A percentile compares a stretch with the other conserved stretches of the same genome.
Conservation (phyloP, 2,113 vertebrate species). For the Corydoras sp. region DNA sequence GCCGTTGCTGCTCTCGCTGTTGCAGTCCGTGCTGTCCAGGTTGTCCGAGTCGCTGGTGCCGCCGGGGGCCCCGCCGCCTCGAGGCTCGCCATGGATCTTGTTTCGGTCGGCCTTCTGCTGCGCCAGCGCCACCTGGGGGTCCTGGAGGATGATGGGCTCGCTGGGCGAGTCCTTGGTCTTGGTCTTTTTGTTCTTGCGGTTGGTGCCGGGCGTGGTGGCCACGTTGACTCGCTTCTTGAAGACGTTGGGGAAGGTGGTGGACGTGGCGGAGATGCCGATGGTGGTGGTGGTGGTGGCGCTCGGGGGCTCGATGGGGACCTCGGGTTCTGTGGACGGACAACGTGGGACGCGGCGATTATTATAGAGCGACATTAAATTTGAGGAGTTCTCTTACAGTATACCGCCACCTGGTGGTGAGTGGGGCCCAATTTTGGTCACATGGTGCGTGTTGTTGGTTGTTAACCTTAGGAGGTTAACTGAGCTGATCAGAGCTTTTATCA, state of each 20-base stretch:
- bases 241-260: conserved; percentile 87
- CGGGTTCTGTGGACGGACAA: conserved; percentile 67
- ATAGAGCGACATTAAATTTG: too few species aligned
- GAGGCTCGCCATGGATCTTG: conserved; percentile 89
- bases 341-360: too few species aligned
- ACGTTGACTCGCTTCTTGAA: conserved; percentile 94
- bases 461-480: too few species aligned
- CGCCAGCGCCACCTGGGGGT: conserved; percentile 89
- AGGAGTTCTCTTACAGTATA: too few species aligned
- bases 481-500: too few species aligned
- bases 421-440: too few species aligned
- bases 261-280: conserved; percentile 96
- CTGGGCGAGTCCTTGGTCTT: conserved; percentile 93
- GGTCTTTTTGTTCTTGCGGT: conserved; percentile 98
- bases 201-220: conserved; percentile 87
- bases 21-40: conserved; percentile 92
- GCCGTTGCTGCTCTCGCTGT: conserved; percentile 90
- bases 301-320: conserved; percentile 94
- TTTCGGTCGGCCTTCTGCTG: conserved; percentile 97
- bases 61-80: conserved; percentile 84
- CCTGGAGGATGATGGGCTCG: conserved; percentile 88
- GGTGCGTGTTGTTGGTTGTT: too few species aligned
- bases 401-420: too few species aligned
- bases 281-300: conserved; percentile 98
- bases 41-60: conserved; percentile 94